Percentiles rank a stretch among this genome's conserved stretches.
These are phyloP conservation scores for Automeris io DNA, from an alignment of 2,888 invertebrate species.

Conservation along the genomic window DNA sequence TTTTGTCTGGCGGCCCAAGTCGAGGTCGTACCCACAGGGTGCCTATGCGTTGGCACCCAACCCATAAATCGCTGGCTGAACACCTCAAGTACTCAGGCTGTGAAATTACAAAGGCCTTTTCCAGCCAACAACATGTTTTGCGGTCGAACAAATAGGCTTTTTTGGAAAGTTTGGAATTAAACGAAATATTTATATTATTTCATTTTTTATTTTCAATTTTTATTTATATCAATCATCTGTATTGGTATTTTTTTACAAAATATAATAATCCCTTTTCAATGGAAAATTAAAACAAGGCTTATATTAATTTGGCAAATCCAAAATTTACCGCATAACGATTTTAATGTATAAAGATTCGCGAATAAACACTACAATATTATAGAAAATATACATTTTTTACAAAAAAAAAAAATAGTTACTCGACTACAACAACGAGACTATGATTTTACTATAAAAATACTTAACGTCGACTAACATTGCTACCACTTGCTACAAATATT, in stretches of 20 bases:
- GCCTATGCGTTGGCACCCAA: no score
- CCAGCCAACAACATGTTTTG: no score
- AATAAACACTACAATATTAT: constrained; percentile 64
- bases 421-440: constrained; percentile 46
- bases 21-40: no score
- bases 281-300: constrained; percentile 70
- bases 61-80: no score
- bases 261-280: constrained; percentile 67
- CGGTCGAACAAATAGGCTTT: not conserved
- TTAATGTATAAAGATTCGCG: constrained; percentile 59
- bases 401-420: constrained; percentile 64
- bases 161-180: constrained; percentile 31
- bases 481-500: constrained; percentile 29
- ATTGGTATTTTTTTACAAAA: constrained; percentile 73
- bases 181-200: constrained; percentile 55
- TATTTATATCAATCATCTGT: constrained; percentile 62
- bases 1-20: no score
- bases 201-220: constrained; percentile 70
- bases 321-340: constrained; percentile 64
- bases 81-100: no score
- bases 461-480: constrained; percentile 55
- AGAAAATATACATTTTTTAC: constrained; percentile 74
- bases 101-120: no score
- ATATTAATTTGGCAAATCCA: constrained; percentile 73
- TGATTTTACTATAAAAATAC: constrained; percentile 57